These are phyloP conservation scores for Acrocephalus scirpaceus DNA, from an alignment of 2,797 vertebrate genomes.

Conservation along the genomic window DNA sequence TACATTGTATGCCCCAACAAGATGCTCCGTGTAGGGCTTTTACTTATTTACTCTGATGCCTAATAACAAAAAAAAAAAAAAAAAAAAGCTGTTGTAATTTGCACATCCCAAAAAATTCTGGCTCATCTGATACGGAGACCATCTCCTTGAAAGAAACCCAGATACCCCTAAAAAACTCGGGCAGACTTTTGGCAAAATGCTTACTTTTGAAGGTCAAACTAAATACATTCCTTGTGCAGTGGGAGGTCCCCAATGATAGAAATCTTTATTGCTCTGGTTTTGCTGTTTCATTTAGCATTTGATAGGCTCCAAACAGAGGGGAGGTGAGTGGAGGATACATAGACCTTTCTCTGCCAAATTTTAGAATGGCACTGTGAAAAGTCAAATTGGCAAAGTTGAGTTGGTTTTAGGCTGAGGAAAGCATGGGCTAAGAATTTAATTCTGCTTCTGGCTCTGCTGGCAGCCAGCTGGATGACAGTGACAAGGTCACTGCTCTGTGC, in stretches of 20 bases:
- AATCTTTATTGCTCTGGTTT: slow-evolving; percentile 57
- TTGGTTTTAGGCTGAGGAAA: neutral
- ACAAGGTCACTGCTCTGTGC: neutral
- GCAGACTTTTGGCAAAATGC: slow-evolving; percentile 4
- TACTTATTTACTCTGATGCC: slow-evolving; percentile 52
- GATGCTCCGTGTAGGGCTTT: slow-evolving; percentile 19
- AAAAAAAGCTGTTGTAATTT: neutral
- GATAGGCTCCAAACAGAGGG: neutral
- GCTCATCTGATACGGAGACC: neutral
- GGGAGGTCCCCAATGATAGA: slow-evolving; percentile 60
- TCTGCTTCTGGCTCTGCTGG: neutral
- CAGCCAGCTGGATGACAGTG: neutral
- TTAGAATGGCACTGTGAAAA: neutral
- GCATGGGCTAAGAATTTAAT: neutral
- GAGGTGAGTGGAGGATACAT: neutral
- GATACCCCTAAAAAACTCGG: neutral
- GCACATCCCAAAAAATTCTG: neutral
- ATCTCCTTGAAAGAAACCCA: neutral
- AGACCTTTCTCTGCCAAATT: neutral
- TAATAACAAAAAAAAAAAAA: neutral
- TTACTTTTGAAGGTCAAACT: slow-evolving; percentile 52
- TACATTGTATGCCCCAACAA: slow-evolving; percentile 59
- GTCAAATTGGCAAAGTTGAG: neutral
- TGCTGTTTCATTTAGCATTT: slow-evolving; percentile 33
- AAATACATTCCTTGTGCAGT: slow-evolving; percentile 39